A percentile compares a stretch with the other conserved stretches of the same genome.
phyloP scores from a whole-genome alignment of 2,797 vertebrate genomes.

The Trematomus bernacchii region DNA sequence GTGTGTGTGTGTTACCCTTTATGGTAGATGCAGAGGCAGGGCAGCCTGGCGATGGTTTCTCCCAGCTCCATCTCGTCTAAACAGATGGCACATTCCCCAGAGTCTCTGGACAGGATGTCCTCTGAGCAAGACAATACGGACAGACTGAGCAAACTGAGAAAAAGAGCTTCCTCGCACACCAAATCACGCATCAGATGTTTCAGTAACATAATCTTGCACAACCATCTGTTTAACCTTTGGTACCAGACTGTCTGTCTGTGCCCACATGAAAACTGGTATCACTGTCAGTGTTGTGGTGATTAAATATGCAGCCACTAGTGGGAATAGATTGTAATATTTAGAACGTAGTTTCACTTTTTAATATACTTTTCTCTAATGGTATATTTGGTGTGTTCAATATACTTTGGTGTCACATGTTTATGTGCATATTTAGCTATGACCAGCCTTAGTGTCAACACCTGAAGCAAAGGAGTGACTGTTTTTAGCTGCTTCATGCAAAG shows the following conservation, averaged over 20 bases:
- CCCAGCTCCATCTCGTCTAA: conserved; percentile 96
- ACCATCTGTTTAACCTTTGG: conserved; percentile 55
- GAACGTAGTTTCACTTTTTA: not conserved
- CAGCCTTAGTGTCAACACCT: conserved; percentile 29
- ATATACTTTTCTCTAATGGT: not conserved
- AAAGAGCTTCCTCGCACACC: conserved; percentile 18
- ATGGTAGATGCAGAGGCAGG: conserved; percentile 98
- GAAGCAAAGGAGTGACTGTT: conserved; percentile 7
- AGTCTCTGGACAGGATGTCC: conserved; percentile 96
- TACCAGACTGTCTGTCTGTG: conserved; percentile 13
- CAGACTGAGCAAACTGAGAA: conserved; percentile 46
- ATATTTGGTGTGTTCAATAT: not conserved
- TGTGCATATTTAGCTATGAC: conserved; percentile 18
- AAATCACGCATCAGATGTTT: conserved; percentile 38
- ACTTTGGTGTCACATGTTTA: conserved; percentile 4
- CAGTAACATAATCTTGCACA: conserved; percentile 13
- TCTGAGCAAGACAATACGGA: conserved; percentile 86
- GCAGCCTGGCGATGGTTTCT: conserved; percentile 96
- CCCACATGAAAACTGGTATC: not conserved
- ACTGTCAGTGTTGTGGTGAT: not conserved
- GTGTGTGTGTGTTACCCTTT: conserved; percentile 88
- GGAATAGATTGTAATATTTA: not conserved
- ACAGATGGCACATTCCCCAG: conserved; percentile 98
- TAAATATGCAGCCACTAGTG: not conserved
- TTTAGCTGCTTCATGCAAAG: not conserved